Conservation (phyloP, 2,797 vertebrate genomes). For the Discoglossus pictus region DNA sequence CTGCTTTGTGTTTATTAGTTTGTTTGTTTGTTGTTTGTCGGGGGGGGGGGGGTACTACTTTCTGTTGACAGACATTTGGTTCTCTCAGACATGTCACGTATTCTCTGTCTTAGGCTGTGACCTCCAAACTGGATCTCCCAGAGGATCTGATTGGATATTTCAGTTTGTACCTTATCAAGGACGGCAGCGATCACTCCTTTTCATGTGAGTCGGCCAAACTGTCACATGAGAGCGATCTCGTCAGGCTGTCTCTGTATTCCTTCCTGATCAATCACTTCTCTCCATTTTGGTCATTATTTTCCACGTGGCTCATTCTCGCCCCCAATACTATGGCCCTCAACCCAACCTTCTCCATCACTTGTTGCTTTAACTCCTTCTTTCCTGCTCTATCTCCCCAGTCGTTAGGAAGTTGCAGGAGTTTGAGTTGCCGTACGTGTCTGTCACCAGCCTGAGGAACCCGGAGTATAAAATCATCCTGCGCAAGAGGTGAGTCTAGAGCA, state of each 20-base stretch:
- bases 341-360: neutral
- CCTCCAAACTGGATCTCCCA: conserved; percentile 90
- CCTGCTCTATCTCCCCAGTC: conserved; percentile 68
- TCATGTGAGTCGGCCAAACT: conserved; percentile 82
- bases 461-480: conserved; percentile 93
- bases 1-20: neutral
- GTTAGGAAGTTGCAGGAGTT: conserved; percentile 97
- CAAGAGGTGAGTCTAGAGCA: conserved; percentile 80
- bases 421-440: conserved; percentile 94
- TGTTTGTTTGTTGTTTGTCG: too few species aligned
- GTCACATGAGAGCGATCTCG: too few species aligned
- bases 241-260: neutral
- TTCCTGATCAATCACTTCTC: neutral
- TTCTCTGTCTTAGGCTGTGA: conserved; percentile 77
- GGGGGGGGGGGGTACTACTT: neutral
- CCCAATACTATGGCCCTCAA: neutral
- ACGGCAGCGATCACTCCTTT: conserved; percentile 83
- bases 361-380: conserved; percentile 67
- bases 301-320: neutral
- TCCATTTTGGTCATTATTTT: neutral
- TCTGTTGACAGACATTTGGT: too few species aligned
- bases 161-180: conserved; percentile 90
- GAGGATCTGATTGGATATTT: conserved; percentile 95
- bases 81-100: too few species aligned
- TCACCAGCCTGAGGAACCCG: conserved; percentile 86